These are phyloP conservation scores for Drosophila nebulosa DNA, from an alignment of 1,140 invertebrate species.

Conservation along the genomic window DNA sequence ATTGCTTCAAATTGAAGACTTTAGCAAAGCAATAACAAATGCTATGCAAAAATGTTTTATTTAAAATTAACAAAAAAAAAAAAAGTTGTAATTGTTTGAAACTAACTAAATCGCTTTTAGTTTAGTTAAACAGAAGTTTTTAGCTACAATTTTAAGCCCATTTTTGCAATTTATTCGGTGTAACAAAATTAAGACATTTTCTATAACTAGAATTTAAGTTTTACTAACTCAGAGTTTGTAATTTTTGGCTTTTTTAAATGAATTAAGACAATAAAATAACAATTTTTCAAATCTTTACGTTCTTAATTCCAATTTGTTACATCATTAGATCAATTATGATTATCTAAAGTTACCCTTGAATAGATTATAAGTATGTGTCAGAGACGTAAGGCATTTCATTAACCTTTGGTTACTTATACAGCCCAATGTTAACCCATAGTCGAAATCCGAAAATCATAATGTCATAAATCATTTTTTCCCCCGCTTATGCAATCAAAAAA, in stretches of 20 bases:
- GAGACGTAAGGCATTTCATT: slow-evolving; percentile 56
- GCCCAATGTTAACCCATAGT: slow-evolving; percentile 28
- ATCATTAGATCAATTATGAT: slow-evolving; percentile 19
- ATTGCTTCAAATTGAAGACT: not conserved
- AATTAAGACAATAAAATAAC: not conserved
- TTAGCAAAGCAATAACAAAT: not conserved
- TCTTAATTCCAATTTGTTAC: slow-evolving; percentile 2
- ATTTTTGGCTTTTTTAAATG: too few species aligned
- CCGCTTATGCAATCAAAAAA: slow-evolving; percentile 63
- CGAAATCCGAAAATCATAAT: slow-evolving; percentile 34
- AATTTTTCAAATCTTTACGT: slow-evolving; percentile 39
- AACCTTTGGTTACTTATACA: slow-evolving; percentile 50
- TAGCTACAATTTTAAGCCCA: too few species aligned
- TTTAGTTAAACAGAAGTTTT: too few species aligned
- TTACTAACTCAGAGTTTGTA: too few species aligned
- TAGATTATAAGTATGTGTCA: slow-evolving; percentile 23
- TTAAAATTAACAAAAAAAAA: too few species aligned
- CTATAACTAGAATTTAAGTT: too few species aligned
- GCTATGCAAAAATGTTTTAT: not conserved
- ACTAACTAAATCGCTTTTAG: too few species aligned
- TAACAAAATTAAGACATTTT: too few species aligned
- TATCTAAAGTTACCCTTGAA: slow-evolving; percentile 23
- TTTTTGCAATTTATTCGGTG: too few species aligned
- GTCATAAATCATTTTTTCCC: slow-evolving; percentile 67
- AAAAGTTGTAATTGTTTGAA: too few species aligned